Evolutionary conservation across 1,140 invertebrate genomes (phyloP), one percentile per base, ranked within the genome.

Genomic region (Bombus polaris): DNA sequence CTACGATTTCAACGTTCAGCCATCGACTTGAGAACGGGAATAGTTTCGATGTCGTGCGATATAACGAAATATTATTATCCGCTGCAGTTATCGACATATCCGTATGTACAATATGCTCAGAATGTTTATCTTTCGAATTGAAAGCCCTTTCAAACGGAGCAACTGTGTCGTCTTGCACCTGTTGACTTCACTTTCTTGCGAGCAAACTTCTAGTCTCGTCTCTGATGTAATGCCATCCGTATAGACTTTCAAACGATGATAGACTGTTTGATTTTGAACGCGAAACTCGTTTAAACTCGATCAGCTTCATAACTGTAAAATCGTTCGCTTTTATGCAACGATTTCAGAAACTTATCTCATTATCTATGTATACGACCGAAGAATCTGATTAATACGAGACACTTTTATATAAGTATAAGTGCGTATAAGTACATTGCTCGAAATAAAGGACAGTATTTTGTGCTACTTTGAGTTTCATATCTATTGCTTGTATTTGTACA

Each of bases 91-190:
- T 13, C 39, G 35, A 73, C 28, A 47, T 53, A 25, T 13, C 3
- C 6, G 39, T 68, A 57, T 37, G 72, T 62, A 62, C 28, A n/a
- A 62, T 62, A 62, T 18, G 42, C 28, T 37, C 44, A 15, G 35
- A 59, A 44, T 81, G n/a, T 85, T 85, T 85, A 71, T 85, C 83
- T 81, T 85, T 66, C 35, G 71, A 85, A 85, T 57, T 74, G 44
- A 71, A 74, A 81, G 71, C 59, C 42, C 15, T 57, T 35, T 44
- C n/a, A 35, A 81, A 81, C 53, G 44, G n/a, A 74, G 44, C 47
- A n/a, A 25, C 10, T 22, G 28, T 32, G 39, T 39, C 74, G 62
- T 75, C 47, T 85, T 85, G 53, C 71, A 85, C 78, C 71, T 85
- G 84, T 85, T 85, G 84, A 81, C 79, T 74, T 62, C 71, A 22